Conservation (phyloP, 92 coral and sea anemone genomes). For the Zoanthus solanderi region DNA sequence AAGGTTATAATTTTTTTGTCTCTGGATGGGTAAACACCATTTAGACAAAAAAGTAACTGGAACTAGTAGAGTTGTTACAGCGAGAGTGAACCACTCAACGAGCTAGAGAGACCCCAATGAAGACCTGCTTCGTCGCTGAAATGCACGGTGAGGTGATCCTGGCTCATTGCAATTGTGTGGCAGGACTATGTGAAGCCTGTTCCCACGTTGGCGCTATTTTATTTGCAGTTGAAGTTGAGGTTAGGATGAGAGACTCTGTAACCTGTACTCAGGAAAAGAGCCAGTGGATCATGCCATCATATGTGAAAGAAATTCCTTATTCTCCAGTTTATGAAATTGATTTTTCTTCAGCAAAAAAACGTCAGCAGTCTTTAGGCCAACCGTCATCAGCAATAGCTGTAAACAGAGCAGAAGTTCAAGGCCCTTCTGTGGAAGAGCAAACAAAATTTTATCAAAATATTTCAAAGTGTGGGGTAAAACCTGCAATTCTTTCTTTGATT, state of each 20-base stretch:
- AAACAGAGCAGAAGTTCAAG: slow-evolving; percentile 24
- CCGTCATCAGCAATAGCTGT: slow-evolving; percentile 1
- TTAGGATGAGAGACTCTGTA: slow-evolving; percentile 47
- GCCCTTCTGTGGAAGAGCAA: slow-evolving; percentile 55
- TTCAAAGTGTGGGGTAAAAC: slow-evolving; percentile 43
- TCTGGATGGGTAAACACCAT: slow-evolving; percentile 68
- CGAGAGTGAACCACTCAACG: slow-evolving; percentile 62
- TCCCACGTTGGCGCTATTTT: slow-evolving; percentile 73
- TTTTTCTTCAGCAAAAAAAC: slow-evolving; percentile 67
- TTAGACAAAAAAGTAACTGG: slow-evolving; percentile 38
- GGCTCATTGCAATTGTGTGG: slow-evolving; percentile 59
- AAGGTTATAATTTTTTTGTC: slow-evolving; percentile 64
- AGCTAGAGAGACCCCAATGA: slow-evolving; percentile 54
- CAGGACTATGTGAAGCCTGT: slow-evolving; percentile 62
- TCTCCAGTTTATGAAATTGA: slow-evolving; percentile 63
- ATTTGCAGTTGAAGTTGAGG: slow-evolving; percentile 74
- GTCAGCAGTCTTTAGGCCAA: slow-evolving; percentile 10
- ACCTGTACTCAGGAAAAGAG: slow-evolving; percentile 63
- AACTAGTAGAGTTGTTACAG: slow-evolving; percentile 55
- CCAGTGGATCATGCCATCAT: slow-evolving; percentile 66
- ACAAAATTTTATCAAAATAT: slow-evolving; percentile 57
- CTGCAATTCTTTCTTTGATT: slow-evolving; percentile 47
- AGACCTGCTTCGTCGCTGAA: slow-evolving; percentile 62
- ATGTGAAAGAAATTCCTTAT: slow-evolving; percentile 64
- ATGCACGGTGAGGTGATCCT: slow-evolving; percentile 51